Evolutionary conservation across 2,797 vertebrate genomes (phyloP).

Genomic region (Megalops cyprinoides): DNA sequence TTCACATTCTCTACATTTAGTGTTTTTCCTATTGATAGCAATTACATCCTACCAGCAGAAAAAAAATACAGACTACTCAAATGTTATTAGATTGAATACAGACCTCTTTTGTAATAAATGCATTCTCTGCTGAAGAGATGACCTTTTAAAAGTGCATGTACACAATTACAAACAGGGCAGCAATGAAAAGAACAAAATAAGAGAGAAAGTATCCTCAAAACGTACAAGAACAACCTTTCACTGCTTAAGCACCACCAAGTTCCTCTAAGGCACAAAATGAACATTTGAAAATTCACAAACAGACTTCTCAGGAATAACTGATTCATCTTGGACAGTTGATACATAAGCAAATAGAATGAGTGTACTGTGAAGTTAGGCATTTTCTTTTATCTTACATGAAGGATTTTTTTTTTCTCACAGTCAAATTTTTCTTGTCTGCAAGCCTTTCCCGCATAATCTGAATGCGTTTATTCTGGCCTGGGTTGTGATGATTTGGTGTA

Average conservation of each 20-base stretch:
- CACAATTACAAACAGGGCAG: constrained; percentile 43
- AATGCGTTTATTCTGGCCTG: constrained; percentile 59
- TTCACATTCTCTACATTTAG: constrained; percentile 83
- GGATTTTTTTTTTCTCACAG: constrained; percentile 21
- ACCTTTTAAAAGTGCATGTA: constrained; percentile 64
- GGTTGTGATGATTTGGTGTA: constrained; percentile 47
- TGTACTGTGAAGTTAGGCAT: background rate
- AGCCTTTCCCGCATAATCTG: constrained; percentile 54
- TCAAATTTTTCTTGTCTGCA: constrained; percentile 54
- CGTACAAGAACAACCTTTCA: background rate
- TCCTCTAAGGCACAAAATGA: constrained; percentile 3
- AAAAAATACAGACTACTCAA: constrained; percentile 51
- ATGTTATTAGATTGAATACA: constrained; percentile 67
- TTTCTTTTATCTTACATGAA: constrained; percentile 14
- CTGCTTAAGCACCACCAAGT: constrained; percentile 14
- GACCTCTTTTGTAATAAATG: constrained; percentile 64
- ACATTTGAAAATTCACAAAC: constrained; percentile 12
- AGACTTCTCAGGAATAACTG: background rate
- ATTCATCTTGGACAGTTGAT: background rate
- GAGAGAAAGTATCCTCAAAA: background rate
- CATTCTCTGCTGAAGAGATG: constrained; percentile 68
- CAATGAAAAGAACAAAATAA: too few relatives aligned
- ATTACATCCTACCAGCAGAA: constrained; percentile 49
- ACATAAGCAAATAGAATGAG: background rate
- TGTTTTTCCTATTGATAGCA: constrained; percentile 64